phyloP scores from a whole-genome alignment of 2,797 vertebrate genomes.

The Threskiornis aethiopicus region DNA sequence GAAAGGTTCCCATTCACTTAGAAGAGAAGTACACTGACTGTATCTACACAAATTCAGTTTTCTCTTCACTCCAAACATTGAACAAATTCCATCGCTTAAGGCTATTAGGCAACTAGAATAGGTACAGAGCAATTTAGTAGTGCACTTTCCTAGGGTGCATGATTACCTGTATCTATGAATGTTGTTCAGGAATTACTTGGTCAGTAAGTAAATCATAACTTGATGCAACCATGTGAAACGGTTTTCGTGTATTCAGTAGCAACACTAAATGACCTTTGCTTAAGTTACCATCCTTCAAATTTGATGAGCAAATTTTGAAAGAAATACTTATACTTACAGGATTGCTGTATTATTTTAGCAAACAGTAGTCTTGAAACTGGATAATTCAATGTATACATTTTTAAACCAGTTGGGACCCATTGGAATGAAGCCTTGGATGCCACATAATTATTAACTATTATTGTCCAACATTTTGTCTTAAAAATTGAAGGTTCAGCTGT shows the following conservation, averaged over 20 bases:
- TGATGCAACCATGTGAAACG: neutral
- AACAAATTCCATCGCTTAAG: neutral
- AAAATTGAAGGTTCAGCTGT: neutral
- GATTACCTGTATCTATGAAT: neutral
- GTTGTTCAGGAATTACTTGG: neutral
- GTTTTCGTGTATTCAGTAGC: neutral
- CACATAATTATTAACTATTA: neutral
- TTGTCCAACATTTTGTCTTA: neutral
- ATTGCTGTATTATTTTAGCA: neutral
- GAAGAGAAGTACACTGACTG: neutral
- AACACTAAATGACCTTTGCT: neutral
- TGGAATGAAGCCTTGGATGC: neutral
- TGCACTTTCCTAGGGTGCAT: neutral
- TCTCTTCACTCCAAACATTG: neutral
- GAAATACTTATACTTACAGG: neutral
- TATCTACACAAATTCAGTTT: neutral
- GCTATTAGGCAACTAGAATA: neutral
- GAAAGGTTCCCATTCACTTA: neutral
- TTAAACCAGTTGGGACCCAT: neutral
- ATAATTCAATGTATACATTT: neutral
- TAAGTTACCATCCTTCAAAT: neutral
- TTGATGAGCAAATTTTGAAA: neutral
- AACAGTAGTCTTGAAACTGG: neutral
- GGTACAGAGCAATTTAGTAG: neutral
- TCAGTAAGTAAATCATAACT: neutral